Evolutionary conservation across 2,888 invertebrate genomes (phyloP).

Genomic region (Uropetala carovei): DNA sequence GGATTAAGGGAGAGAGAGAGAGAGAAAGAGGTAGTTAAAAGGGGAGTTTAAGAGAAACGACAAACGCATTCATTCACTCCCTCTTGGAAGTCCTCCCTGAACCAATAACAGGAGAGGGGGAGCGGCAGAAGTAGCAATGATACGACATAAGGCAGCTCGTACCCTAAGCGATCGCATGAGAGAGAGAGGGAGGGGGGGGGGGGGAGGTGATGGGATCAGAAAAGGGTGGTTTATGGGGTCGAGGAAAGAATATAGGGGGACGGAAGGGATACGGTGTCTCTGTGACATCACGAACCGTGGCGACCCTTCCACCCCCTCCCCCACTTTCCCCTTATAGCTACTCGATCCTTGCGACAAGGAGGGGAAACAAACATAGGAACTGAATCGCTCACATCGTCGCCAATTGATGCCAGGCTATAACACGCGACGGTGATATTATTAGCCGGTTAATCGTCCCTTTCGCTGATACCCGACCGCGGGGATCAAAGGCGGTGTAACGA

Average conservation of each 20-base stretch:
- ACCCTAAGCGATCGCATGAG: conserved; percentile 38
- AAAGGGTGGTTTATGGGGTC: conserved; percentile 21
- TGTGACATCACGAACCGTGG: conserved; percentile 28
- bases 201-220: background rate
- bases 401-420: background rate
- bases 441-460: background rate
- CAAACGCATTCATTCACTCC: conserved; percentile 51
- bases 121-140: background rate
- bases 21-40: background rate
- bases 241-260: background rate
- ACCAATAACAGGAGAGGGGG: background rate
- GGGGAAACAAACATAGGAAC: background rate
- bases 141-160: conserved; percentile 39
- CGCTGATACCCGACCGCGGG: background rate
- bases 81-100: background rate
- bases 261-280: background rate
- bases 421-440: background rate
- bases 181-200: background rate
- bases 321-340: background rate
- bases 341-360: background rate
- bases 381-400: background rate
- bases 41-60: background rate
- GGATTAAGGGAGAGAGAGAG: background rate
- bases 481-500: background rate
- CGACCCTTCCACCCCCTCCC: background rate